Conservation (phyloP, 2,797 vertebrate species). For the Malurus leucopterus region DNA sequence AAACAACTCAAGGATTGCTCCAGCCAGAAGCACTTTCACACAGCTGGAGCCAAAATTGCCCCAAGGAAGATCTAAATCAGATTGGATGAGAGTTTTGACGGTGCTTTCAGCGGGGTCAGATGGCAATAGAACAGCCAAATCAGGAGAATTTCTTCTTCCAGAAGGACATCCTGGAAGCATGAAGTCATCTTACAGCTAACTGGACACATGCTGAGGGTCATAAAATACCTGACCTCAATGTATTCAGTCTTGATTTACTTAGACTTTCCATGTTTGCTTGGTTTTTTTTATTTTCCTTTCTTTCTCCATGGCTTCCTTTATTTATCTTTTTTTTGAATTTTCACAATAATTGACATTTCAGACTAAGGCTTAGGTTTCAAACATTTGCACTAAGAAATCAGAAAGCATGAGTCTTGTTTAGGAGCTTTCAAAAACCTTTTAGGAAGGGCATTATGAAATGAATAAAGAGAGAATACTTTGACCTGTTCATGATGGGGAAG, state of each 20-base stretch:
- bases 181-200: not conserved
- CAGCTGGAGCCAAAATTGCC: conserved; percentile 14
- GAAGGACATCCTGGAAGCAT: not conserved
- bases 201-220: not conserved
- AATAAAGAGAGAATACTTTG: not conserved
- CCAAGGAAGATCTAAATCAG: conserved; percentile 6
- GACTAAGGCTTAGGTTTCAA: not conserved
- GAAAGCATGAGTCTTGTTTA: not conserved
- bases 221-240: not conserved
- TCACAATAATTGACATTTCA: not conserved
- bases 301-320: not conserved
- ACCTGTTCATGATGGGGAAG: not conserved
- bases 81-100: not conserved
- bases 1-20: not conserved
- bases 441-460: not conserved
- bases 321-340: not conserved
- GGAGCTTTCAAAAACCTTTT: not conserved
- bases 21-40: conserved; percentile 30
- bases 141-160: not conserved
- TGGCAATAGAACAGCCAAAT: not conserved
- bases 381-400: not conserved
- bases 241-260: not conserved
- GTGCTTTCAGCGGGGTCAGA: not conserved
- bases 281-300: not conserved
- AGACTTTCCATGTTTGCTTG: not conserved